Conservation (phyloP, 2,888 invertebrate species). For the Lepidocyrtoides sp. region DNA sequence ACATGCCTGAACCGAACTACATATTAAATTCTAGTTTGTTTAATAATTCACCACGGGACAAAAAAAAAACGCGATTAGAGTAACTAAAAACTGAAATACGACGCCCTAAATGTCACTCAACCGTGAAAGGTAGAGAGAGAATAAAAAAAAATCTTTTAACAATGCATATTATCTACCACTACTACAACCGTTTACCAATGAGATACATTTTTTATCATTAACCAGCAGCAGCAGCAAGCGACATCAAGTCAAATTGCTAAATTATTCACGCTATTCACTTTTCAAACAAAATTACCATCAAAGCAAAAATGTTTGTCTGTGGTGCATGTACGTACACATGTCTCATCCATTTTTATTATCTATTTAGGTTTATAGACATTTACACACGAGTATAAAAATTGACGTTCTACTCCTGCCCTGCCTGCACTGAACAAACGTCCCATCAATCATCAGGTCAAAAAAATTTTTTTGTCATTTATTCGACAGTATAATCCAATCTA, state of each 20-base stretch:
- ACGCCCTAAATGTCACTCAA: constrained; percentile 62
- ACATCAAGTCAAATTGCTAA: constrained; percentile 9
- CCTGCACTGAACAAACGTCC: neutral
- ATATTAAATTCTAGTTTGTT: too few species aligned
- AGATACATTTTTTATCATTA: neutral
- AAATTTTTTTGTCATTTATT: constrained; percentile 37
- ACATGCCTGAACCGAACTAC: too few species aligned
- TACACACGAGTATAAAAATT: neutral
- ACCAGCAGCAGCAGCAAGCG: neutral
- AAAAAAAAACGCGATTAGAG: neutral
- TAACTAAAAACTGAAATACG: constrained; percentile 59
- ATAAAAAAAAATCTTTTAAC: neutral
- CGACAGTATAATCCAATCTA: constrained; percentile 11
- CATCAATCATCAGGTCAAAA: constrained; percentile 54
- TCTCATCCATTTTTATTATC: too few species aligned
- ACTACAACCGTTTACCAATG: neutral
- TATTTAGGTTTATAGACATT: neutral
- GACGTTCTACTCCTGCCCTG: neutral
- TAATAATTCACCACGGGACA: neutral
- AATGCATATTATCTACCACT: neutral
- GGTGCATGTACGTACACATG: neutral
- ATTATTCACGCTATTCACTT: constrained; percentile 27
- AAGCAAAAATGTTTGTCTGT: neutral
- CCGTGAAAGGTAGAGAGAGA: constrained; percentile 60
- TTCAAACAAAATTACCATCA: neutral